phyloP scores from a whole-genome alignment of 2,113 vertebrate genomes.

The Macrotis lagotis region DNA sequence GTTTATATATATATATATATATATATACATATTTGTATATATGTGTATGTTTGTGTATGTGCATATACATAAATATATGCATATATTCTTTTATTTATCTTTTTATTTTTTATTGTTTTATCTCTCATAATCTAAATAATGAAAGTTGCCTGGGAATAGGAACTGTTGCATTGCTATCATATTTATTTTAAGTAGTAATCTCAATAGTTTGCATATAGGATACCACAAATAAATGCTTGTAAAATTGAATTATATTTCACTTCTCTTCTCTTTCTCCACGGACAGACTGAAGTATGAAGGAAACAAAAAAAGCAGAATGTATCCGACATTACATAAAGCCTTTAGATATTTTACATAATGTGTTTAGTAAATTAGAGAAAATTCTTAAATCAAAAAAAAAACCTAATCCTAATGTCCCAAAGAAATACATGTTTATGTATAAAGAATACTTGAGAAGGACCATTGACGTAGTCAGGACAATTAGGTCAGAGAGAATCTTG shows the following conservation, averaged over 20 bases:
- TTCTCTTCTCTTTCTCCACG: neutral
- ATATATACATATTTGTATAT: too few species aligned
- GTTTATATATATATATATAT: too few species aligned
- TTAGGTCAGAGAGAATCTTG: neutral
- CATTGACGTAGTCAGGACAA: neutral
- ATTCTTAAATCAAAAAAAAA: neutral
- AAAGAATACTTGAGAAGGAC: conserved; percentile 22
- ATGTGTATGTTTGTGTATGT: too few species aligned
- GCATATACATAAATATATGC: too few species aligned
- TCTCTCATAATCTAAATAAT: neutral
- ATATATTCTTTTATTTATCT: neutral
- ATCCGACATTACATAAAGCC: too few species aligned
- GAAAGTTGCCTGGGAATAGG: neutral
- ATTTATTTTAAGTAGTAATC: neutral
- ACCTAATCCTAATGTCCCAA: neutral
- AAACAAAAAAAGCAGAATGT: neutral
- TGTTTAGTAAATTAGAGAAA: neutral
- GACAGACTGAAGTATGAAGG: neutral
- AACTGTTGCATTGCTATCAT: neutral
- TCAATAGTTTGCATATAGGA: neutral
- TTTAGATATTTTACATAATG: neutral
- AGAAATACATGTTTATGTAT: neutral
- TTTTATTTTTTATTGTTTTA: neutral
- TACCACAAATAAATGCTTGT: neutral
- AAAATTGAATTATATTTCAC: neutral